Conservation (phyloP, 2,797 vertebrate genomes). For the Remorina albescens region DNA sequence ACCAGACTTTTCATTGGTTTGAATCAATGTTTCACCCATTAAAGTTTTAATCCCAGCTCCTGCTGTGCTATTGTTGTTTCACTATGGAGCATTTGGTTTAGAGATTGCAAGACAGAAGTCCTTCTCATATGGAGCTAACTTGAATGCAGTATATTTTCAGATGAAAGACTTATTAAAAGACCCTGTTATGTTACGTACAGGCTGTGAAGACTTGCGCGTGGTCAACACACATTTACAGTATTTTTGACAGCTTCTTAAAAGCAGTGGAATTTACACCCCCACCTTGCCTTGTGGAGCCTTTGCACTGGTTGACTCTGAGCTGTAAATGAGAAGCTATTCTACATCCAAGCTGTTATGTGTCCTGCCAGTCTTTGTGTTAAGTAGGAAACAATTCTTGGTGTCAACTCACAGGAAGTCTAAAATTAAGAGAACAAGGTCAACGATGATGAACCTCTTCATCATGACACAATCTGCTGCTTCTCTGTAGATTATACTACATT, state of each 20-base stretch:
- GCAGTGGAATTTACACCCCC: slow-evolving; percentile 5
- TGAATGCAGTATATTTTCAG: background rate
- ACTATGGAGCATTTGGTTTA: background rate
- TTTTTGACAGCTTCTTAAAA: slow-evolving; percentile 20
- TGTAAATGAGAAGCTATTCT: background rate
- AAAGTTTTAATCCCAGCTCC: slow-evolving; percentile 16
- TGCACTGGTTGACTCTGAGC: slow-evolving; percentile 5
- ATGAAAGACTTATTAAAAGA: background rate
- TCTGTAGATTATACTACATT: background rate
- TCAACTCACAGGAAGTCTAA: slow-evolving; percentile 5
- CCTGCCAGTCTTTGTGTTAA: background rate
- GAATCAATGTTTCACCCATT: slow-evolving; percentile 10
- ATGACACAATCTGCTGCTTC: background rate
- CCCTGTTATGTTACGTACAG: background rate
- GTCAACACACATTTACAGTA: slow-evolving; percentile 11
- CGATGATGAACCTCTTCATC: background rate
- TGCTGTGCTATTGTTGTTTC: background rate
- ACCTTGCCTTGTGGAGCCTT: background rate
- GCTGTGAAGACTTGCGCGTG: background rate
- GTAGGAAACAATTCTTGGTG: slow-evolving; percentile 1
- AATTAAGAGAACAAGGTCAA: background rate
- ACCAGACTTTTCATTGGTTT: slow-evolving; percentile 30
- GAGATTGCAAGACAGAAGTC: background rate
- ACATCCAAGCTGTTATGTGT: slow-evolving; percentile 4
- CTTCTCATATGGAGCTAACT: background rate